Conservation (phyloP, 1,140 invertebrate species). For the Drosophila malerkotliana region DNA sequence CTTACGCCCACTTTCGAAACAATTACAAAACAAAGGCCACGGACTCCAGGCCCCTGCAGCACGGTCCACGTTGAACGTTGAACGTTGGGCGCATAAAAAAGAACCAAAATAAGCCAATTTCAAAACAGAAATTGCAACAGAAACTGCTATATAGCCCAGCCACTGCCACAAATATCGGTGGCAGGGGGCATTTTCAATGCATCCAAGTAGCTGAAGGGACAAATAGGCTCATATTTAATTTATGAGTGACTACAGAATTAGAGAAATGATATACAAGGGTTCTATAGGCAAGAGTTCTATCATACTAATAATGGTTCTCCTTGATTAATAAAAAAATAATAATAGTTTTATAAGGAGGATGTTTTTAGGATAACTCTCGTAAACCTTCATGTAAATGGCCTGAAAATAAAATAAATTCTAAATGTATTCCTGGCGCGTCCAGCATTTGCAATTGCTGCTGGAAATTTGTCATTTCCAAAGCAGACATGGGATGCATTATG, state of each 20-base stretch:
- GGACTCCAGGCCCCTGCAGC: conserved; percentile 31
- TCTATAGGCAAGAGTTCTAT: neutral
- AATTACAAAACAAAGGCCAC: conserved; percentile 77
- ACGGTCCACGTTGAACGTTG: conserved; percentile 26
- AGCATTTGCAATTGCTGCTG: conserved; percentile 16
- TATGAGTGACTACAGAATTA: neutral
- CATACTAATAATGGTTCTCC: no score
- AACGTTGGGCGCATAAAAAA: conserved; percentile 56
- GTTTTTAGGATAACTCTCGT: neutral
- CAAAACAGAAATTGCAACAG: conserved; percentile 69
- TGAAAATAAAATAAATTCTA: neutral
- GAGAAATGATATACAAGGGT: neutral
- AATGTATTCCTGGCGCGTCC: neutral
- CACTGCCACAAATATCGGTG: conserved; percentile 7
- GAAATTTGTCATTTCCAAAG: conserved; percentile 39
- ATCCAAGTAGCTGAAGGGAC: neutral
- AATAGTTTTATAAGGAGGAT: no score
- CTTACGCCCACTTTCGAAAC: conserved; percentile 58
- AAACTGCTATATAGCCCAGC: neutral
- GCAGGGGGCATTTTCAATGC: conserved; percentile 15
- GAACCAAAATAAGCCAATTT: conserved; percentile 78
- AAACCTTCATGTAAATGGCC: no score
- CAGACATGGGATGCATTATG: conserved; percentile 39
- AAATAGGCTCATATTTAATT: conserved; percentile 11
- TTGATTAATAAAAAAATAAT: no score